phyloP scores from a whole-genome alignment of 2,113 vertebrate species.

The Centropristis striata region DNA sequence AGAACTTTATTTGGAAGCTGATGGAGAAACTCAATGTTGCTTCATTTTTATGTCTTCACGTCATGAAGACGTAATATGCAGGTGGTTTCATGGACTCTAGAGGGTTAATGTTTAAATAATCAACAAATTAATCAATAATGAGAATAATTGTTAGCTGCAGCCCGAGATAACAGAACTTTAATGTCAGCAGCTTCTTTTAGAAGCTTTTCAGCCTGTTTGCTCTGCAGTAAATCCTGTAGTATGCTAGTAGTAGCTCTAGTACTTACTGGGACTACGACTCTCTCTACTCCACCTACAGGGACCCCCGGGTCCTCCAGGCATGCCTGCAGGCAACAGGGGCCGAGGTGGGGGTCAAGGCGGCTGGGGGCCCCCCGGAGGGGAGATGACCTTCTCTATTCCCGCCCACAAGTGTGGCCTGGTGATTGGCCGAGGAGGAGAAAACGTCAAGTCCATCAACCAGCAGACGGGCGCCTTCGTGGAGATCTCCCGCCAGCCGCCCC shows the following conservation, averaged over 20 bases:
- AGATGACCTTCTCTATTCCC: constrained; percentile 92
- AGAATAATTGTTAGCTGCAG: too few relatives aligned
- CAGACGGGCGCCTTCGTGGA: constrained; percentile 92
- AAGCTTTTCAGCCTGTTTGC: background rate
- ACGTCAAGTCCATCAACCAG: constrained; percentile 92
- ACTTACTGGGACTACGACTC: background rate
- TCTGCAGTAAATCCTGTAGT: background rate
- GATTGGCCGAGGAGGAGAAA: constrained; percentile 91
- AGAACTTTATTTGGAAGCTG: too few relatives aligned
- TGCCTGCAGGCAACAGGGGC: constrained; percentile 85
- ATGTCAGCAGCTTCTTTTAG: background rate
- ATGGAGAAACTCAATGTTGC: too few relatives aligned
- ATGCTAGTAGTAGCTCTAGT: background rate
- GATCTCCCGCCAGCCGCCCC: constrained; percentile 90
- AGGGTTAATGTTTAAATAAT: too few relatives aligned
- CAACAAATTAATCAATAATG: too few relatives aligned
- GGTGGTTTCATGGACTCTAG: too few relatives aligned
- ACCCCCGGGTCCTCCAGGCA: constrained; percentile 87
- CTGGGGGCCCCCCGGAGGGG: constrained; percentile 90
- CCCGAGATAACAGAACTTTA: background rate
- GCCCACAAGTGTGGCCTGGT: constrained; percentile 91
- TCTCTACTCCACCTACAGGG: constrained; percentile 71
- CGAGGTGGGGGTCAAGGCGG: constrained; percentile 87
- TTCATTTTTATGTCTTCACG: too few relatives aligned
- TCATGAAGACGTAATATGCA: too few relatives aligned